phyloP scores from a whole-genome alignment of 2,888 invertebrate genomes.

The Drosophila rubida region DNA sequence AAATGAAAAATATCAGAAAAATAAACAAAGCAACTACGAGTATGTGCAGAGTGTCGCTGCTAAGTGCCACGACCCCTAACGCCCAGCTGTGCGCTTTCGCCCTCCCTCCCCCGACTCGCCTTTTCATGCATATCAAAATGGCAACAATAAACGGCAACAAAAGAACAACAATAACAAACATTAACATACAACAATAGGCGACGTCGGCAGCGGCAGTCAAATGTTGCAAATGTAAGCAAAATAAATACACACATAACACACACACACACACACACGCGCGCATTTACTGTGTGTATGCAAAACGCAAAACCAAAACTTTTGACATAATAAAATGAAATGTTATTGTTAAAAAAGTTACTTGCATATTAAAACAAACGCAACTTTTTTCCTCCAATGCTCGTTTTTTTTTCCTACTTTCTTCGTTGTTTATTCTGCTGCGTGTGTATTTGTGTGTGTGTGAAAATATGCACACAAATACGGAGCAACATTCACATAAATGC shows the following conservation, averaged over 20 bases:
- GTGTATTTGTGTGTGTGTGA: conserved; percentile 40
- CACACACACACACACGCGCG: conserved; percentile 21
- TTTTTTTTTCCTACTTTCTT: conserved; percentile 11
- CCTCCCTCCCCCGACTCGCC: conserved; percentile 43
- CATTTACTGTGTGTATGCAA: conserved; percentile 35
- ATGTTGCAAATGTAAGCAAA: conserved; percentile 78
- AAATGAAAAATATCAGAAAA: conserved; percentile 18
- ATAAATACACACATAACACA: conserved; percentile 56
- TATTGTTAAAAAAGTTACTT: conserved; percentile 81
- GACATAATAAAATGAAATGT: conserved; percentile 81
- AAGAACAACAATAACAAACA: conserved; percentile 79
- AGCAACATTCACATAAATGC: conserved; percentile 66
- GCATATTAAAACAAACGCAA: conserved; percentile 79
- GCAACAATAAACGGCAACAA: conserved; percentile 78
- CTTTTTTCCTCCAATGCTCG: conserved; percentile 46
- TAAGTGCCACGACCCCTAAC: conserved; percentile 43
- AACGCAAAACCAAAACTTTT: conserved; percentile 76
- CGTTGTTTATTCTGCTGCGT: conserved; percentile 34
- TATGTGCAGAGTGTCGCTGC: conserved; percentile 32
- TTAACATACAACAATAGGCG: conserved; percentile 75
- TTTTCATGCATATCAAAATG: conserved; percentile 78
- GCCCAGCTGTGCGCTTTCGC: conserved; percentile 38
- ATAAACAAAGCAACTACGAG: conserved; percentile 19
- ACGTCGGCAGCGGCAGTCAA: conserved; percentile 68
- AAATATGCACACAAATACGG: conserved; percentile 47